These are phyloP conservation scores for Motacilla tschutschensis DNA, from an alignment of 2,113 vertebrate genomes.

Conservation along the genomic window DNA sequence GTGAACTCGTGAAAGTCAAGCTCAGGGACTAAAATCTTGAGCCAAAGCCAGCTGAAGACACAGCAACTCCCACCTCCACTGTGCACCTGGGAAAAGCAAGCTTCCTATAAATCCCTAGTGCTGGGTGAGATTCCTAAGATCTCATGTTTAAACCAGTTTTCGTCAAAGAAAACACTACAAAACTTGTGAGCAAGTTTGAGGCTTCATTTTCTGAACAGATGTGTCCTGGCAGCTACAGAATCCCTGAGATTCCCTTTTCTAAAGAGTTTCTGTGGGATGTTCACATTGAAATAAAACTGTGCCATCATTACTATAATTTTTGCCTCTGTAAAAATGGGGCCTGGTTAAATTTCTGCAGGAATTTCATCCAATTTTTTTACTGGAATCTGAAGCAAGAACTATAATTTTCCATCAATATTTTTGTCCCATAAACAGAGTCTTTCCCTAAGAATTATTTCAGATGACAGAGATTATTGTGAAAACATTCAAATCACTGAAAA, in stretches of 20 bases:
- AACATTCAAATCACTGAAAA: not conserved
- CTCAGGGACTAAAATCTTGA: not conserved
- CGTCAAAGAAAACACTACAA: not conserved
- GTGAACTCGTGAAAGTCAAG: not conserved
- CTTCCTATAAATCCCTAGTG: not conserved
- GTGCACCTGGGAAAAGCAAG: not conserved
- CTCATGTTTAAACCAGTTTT: not conserved
- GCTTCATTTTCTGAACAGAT: not conserved
- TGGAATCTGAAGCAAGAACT: not conserved
- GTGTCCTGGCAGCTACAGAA: not conserved
- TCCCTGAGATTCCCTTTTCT: not conserved
- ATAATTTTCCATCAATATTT: not conserved
- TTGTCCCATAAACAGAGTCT: not conserved
- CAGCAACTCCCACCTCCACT: not conserved
- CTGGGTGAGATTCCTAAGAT: not conserved
- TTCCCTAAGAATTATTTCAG: not conserved
- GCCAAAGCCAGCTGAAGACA: not conserved
- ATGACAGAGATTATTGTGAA: not conserved
- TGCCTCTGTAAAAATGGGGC: not conserved
- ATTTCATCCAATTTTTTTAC: not conserved
- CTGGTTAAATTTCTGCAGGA: not conserved
- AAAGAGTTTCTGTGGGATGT: not conserved
- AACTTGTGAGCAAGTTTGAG: not conserved
- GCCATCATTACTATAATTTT: not conserved
- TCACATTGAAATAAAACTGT: rapidly evolving